Evolutionary conservation across 1,140 invertebrate species (phyloP).

Genomic region (Diorhabda elongata): DNA sequence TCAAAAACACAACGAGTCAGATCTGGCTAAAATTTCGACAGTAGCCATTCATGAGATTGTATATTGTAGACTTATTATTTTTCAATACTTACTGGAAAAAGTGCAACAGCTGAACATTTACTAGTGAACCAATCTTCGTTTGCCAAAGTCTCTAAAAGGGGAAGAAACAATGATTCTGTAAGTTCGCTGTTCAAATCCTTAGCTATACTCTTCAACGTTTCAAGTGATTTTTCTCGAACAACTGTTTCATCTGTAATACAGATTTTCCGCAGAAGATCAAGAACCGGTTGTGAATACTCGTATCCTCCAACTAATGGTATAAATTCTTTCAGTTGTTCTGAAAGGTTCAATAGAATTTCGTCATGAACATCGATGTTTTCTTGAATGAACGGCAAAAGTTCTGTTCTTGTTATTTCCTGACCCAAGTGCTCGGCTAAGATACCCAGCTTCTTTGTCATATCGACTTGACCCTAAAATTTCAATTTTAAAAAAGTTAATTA

Average conservation of each 20-base stretch:
- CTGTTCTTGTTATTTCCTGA: slow-evolving; percentile 31
- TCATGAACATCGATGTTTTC: slow-evolving; percentile 32
- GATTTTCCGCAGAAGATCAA: slow-evolving; percentile 33
- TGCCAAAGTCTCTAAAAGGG: slow-evolving; percentile 28
- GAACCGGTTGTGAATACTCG: slow-evolving; percentile 31
- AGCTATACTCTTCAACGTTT: slow-evolving; percentile 30
- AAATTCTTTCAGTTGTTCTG: slow-evolving; percentile 35
- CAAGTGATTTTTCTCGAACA: slow-evolving; percentile 35
- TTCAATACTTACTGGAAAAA: slow-evolving; percentile 34
- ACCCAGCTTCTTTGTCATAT: slow-evolving; percentile 29
- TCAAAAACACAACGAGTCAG: too few species aligned
- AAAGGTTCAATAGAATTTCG: slow-evolving; percentile 33
- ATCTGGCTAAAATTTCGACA: too few species aligned
- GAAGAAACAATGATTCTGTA: slow-evolving; percentile 27
- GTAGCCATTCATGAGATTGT: too few species aligned
- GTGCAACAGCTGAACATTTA: slow-evolving; percentile 35
- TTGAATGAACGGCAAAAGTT: slow-evolving; percentile 34
- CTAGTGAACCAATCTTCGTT: slow-evolving; percentile 39
- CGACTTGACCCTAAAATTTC: slow-evolving; percentile 33
- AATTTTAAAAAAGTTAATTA: not conserved
- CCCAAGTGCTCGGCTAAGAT: slow-evolving; percentile 34
- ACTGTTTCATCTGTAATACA: slow-evolving; percentile 35
- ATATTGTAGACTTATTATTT: not conserved
- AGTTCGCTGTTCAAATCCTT: slow-evolving; percentile 25
- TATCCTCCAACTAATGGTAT: slow-evolving; percentile 38